Evolutionary conservation across 2,888 invertebrate genomes (phyloP), one percentile per base, ranked within the genome.

Genomic region (Ophioninae sp.): DNA sequence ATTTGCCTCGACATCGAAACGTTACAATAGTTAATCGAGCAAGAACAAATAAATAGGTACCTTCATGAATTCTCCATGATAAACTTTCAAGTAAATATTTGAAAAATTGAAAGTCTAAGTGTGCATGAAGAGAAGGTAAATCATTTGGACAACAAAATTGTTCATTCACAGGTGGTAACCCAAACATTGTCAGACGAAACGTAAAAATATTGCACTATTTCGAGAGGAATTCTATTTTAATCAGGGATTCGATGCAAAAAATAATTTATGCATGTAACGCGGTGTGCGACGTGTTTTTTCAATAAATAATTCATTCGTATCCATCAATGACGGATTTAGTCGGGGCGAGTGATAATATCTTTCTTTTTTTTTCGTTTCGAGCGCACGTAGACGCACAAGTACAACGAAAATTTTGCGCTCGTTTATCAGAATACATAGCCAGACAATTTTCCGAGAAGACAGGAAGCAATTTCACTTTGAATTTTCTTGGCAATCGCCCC

Each of bases 391-490:
- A 30, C 30, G 68, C 30, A 57, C 50, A 61, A 64, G 56, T 37
- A 68, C 20, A 62, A 69, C 20, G 62, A 75, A 82, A 83, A 72
- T 70, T 72, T 56, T 30, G 70, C 50, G 64, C 20, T 73, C 80
- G 57, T 76, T 65, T 69, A 76, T 84, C 79, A 76, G 77, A 79
- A 82, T 86, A 87, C 82, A 81, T 82, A 80, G 86, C 86, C 86
- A 89, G 89, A 90, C 87, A 86, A 89, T 89, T 89, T 89, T 90
- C 89, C 86, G 62, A 88, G 89, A 90, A 90, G 86, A 86, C 88
- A 85, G 87, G 88, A 88, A 88, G 84, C 88, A 84, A 86, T 87
- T 86, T 86, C 78, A 77, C 83, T 84, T 87, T 85, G 86, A 79
- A 86, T 89, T 87, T 89, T 89, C 88, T 89, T 89, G 89, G 89